Conservation (phyloP, 2,797 vertebrate genomes). For the Hozukius guyotensis region DNA sequence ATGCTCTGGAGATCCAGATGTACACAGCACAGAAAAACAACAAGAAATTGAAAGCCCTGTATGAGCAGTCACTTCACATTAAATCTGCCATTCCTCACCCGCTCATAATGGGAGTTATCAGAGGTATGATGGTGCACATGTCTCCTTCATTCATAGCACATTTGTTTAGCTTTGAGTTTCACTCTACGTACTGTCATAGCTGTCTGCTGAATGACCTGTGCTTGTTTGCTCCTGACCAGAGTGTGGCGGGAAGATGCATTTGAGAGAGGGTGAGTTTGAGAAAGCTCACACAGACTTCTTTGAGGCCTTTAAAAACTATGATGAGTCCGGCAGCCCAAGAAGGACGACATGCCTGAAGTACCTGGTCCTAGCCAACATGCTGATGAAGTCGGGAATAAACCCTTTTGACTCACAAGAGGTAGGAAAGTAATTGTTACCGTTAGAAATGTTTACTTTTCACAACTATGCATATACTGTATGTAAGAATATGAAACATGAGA, state of each 20-base stretch:
- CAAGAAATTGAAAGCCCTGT: constrained; percentile 99
- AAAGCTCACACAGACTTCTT: constrained; percentile 99
- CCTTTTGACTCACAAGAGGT: constrained; percentile 99
- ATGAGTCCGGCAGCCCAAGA: constrained; percentile 98
- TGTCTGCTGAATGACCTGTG: constrained; percentile 24
- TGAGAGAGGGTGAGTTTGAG: constrained; percentile 99
- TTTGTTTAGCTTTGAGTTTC: background rate
- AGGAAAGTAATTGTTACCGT: constrained; percentile 10
- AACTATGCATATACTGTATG: background rate
- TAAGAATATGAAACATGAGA: background rate
- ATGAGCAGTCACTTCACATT: constrained; percentile 99
- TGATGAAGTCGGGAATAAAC: constrained; percentile 99
- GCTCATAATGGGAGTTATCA: constrained; percentile 99
- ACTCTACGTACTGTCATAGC: background rate
- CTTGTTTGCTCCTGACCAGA: constrained; percentile 79
- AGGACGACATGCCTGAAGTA: constrained; percentile 99
- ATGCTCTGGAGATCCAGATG: constrained; percentile 99
- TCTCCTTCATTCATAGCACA: background rate
- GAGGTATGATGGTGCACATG: constrained; percentile 82
- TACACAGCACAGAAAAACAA: constrained; percentile 99
- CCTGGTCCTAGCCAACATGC: constrained; percentile 99
- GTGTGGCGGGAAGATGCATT: constrained; percentile 99
- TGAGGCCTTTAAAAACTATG: constrained; percentile 99
- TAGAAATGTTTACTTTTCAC: background rate
- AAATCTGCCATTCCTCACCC: constrained; percentile 99